Conservation (phyloP, 1,140 invertebrate species). For the Brachionus rotundiformis region DNA sequence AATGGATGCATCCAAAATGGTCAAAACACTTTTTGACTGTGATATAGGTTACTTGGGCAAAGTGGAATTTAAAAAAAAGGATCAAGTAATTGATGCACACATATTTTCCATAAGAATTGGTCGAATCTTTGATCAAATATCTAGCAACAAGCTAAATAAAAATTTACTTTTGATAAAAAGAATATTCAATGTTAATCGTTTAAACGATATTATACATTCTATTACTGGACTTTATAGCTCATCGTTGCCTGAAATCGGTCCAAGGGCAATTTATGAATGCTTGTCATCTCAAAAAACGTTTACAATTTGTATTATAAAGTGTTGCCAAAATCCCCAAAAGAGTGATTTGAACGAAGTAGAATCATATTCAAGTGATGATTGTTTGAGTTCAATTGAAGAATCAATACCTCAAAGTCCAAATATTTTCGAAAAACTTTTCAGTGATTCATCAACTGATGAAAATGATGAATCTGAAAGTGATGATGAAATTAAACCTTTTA, state of each 20-base stretch:
- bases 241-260: conserved; percentile 42
- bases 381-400: conserved; percentile 20
- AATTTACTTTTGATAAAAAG: background rate
- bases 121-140: background rate
- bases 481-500: background rate
- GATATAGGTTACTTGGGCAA: conserved; percentile 18
- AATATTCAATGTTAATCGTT: background rate
- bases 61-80: background rate
- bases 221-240: conserved; percentile 29
- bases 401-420: background rate
- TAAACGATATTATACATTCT: conserved; percentile 20
- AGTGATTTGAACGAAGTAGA: background rate
- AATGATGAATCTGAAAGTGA: background rate
- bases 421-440: background rate
- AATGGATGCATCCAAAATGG: background rate
- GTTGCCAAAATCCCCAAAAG: background rate
- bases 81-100: background rate
- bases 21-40: background rate
- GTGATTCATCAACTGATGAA: conserved; percentile 13
- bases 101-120: background rate
- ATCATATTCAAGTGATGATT: conserved; percentile 3
- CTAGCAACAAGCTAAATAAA: background rate
- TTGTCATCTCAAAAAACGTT: background rate
- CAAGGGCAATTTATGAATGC: conserved; percentile 19
- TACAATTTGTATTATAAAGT: conserved; percentile 16